A percentile compares a stretch with the other conserved stretches of the same genome.
Conservation (phyloP, 2,113 vertebrate species). For the Pontoporia blainvillei region DNA sequence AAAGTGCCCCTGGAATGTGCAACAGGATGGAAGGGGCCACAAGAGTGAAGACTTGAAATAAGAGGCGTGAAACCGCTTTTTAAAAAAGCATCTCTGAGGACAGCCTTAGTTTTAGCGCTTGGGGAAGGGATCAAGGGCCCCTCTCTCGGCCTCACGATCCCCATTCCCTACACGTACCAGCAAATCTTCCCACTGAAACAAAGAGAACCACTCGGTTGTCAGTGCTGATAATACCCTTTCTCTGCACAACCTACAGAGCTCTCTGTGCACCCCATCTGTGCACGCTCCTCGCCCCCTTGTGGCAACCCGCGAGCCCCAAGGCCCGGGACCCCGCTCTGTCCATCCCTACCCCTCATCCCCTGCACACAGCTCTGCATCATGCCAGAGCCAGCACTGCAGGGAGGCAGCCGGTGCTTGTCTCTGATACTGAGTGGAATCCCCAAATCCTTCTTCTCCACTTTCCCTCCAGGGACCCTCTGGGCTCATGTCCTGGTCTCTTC, state of each 20-base stretch:
- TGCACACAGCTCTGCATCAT: background rate
- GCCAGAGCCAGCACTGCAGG: rapidly evolving
- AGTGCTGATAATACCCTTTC: background rate
- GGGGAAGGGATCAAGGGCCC: background rate
- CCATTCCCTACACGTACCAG: background rate
- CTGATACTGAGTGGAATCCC: background rate
- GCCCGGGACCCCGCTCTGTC: rapidly evolving
- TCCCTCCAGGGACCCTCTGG: background rate
- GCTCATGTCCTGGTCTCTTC: background rate
- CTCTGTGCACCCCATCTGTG: background rate
- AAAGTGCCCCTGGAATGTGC: too few relatives aligned
- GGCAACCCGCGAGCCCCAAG: rapidly evolving
- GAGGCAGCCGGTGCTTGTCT: rapidly evolving
- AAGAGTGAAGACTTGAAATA: too few relatives aligned
- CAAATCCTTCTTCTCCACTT: background rate
- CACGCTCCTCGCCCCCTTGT: rapidly evolving
- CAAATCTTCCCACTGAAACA: background rate
- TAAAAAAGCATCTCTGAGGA: background rate
- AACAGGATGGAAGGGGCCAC: rapidly evolving
- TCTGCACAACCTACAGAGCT: background rate
- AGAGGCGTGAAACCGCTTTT: too few relatives aligned
- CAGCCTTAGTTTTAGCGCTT: background rate
- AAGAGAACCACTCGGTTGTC: rapidly evolving
- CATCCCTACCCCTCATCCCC: rapidly evolving
- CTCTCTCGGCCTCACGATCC: background rate